These are phyloP conservation scores for Portunus trituberculatus DNA, from an alignment of 1,140 invertebrate species.

Conservation along the genomic window DNA sequence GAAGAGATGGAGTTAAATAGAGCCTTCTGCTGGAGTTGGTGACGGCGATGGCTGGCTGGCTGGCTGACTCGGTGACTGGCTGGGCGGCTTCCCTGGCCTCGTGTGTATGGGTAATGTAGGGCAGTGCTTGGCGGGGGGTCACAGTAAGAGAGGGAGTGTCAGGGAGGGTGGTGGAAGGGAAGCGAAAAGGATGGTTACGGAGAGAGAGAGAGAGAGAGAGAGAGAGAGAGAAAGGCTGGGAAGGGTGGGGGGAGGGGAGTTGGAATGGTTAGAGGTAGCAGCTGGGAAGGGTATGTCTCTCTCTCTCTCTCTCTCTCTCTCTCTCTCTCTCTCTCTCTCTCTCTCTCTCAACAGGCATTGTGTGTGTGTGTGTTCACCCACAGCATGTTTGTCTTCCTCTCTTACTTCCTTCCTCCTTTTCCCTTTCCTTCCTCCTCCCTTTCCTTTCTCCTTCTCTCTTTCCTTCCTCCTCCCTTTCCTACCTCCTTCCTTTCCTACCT, in stretches of 20 bases:
- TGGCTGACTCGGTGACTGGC: too few species aligned
- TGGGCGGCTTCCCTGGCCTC: too few species aligned
- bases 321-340: too few species aligned
- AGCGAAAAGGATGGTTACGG: background rate
- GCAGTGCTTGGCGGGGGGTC: background rate
- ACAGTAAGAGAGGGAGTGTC: background rate
- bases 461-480: background rate
- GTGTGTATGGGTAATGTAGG: too few species aligned
- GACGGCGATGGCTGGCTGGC: too few species aligned
- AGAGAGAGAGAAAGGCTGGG: background rate
- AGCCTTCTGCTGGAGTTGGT: background rate
- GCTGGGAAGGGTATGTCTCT: background rate
- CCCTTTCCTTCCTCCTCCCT: background rate
- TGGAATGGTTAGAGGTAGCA: background rate
- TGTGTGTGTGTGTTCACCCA: conserved; percentile 12
- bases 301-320: background rate
- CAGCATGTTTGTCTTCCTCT: background rate
- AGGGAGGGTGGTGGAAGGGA: background rate
- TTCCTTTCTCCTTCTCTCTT: background rate
- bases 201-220: background rate
- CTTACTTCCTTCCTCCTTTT: background rate
- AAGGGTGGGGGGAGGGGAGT: background rate
- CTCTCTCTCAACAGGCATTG: background rate
- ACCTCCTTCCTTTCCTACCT: background rate
- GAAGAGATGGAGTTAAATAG: background rate